Conservation (phyloP, 2,888 invertebrate genomes). For the Drosophila rellima region DNA sequence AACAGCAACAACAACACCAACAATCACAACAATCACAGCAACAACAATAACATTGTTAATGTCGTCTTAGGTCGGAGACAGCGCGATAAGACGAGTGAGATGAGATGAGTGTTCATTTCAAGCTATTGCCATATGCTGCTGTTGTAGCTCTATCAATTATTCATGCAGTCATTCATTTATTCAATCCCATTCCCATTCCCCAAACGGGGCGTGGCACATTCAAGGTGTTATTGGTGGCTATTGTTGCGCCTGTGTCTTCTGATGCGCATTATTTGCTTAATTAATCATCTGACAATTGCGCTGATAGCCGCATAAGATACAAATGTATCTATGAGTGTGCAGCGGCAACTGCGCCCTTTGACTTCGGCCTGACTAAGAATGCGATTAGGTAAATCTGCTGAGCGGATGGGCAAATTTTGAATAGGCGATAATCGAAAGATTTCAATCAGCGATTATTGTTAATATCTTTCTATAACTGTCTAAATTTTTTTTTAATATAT, state of each 20-base stretch:
- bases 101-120: conserved; percentile 63
- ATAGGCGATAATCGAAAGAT: conserved; percentile 5
- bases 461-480: background rate
- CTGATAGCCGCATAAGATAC: conserved; percentile 49
- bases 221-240: conserved; percentile 43
- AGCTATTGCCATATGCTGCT: conserved; percentile 55
- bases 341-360: background rate
- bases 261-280: conserved; percentile 66
- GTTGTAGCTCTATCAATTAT: conserved; percentile 66
- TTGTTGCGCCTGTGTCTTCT: conserved; percentile 30
- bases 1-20: conserved; percentile 39
- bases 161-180: conserved; percentile 59
- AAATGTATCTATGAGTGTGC: conserved; percentile 43
- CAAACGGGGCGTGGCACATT: conserved; percentile 56
- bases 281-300: conserved; percentile 76
- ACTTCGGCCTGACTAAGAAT: conserved; percentile 3
- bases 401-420: background rate
- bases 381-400: conserved; percentile 4
- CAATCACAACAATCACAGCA: conserved; percentile 45
- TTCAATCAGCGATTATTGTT: conserved; percentile 16
- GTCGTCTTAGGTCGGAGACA: conserved; percentile 62
- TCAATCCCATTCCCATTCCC: conserved; percentile 25
- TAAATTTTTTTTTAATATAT: no score
- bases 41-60: conserved; percentile 64
- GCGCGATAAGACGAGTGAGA: conserved; percentile 61